These are phyloP conservation scores for Oryzias dopingdopingensis DNA, from an alignment of 2,797 vertebrate genomes.

Conservation along the genomic window DNA sequence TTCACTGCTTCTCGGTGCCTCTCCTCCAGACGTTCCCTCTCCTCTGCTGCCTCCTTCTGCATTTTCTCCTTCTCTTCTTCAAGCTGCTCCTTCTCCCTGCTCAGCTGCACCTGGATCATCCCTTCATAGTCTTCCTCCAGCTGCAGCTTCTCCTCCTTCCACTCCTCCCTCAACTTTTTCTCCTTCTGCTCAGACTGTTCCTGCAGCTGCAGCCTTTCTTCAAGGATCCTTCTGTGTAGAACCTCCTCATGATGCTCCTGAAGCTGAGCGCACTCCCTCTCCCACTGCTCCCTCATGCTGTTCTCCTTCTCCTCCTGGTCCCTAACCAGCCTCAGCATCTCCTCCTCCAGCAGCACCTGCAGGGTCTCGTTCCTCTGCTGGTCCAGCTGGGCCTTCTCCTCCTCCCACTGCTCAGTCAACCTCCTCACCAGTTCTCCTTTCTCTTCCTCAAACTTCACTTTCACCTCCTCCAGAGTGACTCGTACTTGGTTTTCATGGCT, in stretches of 20 bases:
- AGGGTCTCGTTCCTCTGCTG: constrained; percentile 64
- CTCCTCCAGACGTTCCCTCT: constrained; percentile 58
- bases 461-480: constrained; percentile 60
- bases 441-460: constrained; percentile 48
- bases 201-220: constrained; percentile 43
- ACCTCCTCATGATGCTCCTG: constrained; percentile 42
- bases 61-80: constrained; percentile 57
- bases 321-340: constrained; percentile 62
- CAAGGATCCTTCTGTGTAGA: constrained; percentile 24
- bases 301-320: constrained; percentile 73
- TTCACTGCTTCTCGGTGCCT: constrained; percentile 61
- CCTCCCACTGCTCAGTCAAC: constrained; percentile 65
- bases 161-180: constrained; percentile 53
- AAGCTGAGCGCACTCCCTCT: constrained; percentile 41
- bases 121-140: constrained; percentile 69
- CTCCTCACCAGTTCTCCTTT: constrained; percentile 43
- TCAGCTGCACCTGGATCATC: constrained; percentile 62
- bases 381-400: constrained; percentile 64
- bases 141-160: constrained; percentile 60
- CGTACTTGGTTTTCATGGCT: constrained; percentile 51
- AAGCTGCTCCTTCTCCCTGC: constrained; percentile 58
- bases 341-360: constrained; percentile 69
- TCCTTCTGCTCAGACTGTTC: constrained; percentile 57
- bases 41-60: constrained; percentile 47
- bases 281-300: constrained; percentile 53